Percentiles rank a stretch among this genome's conserved stretches.
These are phyloP conservation scores for Adineta ricciae DNA, from an alignment of 2,888 invertebrate genomes.

Conservation along the genomic window DNA sequence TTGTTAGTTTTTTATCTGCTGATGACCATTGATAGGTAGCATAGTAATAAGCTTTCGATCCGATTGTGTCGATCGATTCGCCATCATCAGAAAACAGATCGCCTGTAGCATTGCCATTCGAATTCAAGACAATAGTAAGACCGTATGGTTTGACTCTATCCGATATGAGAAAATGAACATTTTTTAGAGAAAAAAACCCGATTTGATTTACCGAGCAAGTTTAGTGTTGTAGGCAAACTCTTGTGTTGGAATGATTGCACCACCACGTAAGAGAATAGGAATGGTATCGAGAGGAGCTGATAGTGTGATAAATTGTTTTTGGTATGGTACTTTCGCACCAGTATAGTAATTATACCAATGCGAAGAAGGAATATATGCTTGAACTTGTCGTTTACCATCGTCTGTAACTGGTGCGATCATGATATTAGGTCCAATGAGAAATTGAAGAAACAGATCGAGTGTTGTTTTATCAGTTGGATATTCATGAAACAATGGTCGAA, in stretches of 20 bases:
- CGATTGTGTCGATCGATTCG: slow-evolving; percentile 54
- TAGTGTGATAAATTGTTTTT: background rate
- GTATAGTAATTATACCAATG: slow-evolving; percentile 29
- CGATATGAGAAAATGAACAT: no score
- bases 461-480: slow-evolving; percentile 45
- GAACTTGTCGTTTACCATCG: slow-evolving; percentile 37
- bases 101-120: slow-evolving; percentile 55
- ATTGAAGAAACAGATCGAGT: slow-evolving; percentile 41
- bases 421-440: slow-evolving; percentile 49
- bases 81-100: slow-evolving; percentile 73
- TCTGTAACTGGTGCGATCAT: slow-evolving; percentile 44
- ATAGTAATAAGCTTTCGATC: slow-evolving; percentile 22
- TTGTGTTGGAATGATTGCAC: slow-evolving; percentile 40
- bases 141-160: slow-evolving; percentile 60
- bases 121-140: slow-evolving; percentile 58
- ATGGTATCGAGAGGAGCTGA: slow-evolving; percentile 34
- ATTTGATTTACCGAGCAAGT: background rate
- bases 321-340: background rate
- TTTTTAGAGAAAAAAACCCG: no score
- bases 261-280: slow-evolving; percentile 42
- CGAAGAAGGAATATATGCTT: slow-evolving; percentile 26
- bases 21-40: slow-evolving; percentile 10
- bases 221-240: slow-evolving; percentile 20
- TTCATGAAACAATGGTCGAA: slow-evolving; percentile 70
- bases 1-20: background rate